Conservation (phyloP, 92 coral and sea anemone genomes). For the Epizoanthus fatuus region DNA sequence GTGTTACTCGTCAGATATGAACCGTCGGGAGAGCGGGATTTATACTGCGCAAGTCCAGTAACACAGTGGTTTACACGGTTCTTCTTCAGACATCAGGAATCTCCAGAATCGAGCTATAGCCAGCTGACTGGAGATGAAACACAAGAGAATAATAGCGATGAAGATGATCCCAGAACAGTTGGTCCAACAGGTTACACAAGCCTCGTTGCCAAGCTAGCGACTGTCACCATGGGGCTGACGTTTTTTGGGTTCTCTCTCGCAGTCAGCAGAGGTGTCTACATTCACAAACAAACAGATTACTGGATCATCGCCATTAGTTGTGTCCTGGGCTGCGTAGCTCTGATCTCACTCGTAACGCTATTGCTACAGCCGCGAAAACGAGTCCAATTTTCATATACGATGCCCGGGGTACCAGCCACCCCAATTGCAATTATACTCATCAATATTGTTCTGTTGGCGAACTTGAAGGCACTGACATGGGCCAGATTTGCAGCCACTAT, state of each 20-base stretch:
- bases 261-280: constrained; percentile 36
- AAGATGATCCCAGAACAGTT: constrained; percentile 5
- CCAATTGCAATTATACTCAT: constrained; percentile 73
- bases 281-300: neutral
- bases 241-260: constrained; percentile 42
- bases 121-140: constrained; percentile 15
- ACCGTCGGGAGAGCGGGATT: constrained; percentile 38
- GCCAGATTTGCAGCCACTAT: constrained; percentile 88
- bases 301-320: constrained; percentile 58
- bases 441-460: constrained; percentile 80
- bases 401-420: constrained; percentile 71
- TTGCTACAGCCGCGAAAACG: constrained; percentile 70
- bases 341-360: constrained; percentile 62
- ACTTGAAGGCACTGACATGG: constrained; percentile 79
- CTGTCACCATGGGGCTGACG: constrained; percentile 6
- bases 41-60: constrained; percentile 9
- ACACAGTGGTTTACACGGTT: constrained; percentile 37
- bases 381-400: constrained; percentile 49
- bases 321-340: constrained; percentile 40
- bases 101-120: constrained; percentile 20
- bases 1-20: constrained; percentile 81
- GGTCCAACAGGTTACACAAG: constrained; percentile 17
- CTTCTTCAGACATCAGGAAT: constrained; percentile 14
- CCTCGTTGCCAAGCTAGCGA: constrained; percentile 19
- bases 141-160: constrained; percentile 26